Conservation (phyloP, 1,140 invertebrate species). For the Drosophila pachea region DNA sequence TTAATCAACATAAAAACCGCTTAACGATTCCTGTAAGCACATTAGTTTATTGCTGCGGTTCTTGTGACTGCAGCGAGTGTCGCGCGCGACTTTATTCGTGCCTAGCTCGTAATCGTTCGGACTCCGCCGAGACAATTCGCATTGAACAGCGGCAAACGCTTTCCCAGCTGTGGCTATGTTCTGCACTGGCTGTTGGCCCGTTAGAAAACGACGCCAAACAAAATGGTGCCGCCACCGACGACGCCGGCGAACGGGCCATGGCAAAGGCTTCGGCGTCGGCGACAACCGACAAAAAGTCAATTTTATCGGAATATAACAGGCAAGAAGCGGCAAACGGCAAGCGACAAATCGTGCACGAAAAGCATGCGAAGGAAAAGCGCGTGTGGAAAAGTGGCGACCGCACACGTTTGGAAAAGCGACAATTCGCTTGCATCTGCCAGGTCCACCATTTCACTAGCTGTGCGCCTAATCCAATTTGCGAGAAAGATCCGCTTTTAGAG, state of each 20-base stretch:
- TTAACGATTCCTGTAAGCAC: too few relatives aligned
- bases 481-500: constrained; percentile 78
- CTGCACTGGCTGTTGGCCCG: constrained; percentile 70
- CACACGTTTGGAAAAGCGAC: constrained; percentile 50
- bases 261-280: constrained; percentile 8
- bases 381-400: constrained; percentile 7
- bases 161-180: constrained; percentile 45
- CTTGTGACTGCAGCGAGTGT: constrained; percentile 19
- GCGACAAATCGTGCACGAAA: constrained; percentile 17
- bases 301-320: constrained; percentile 77
- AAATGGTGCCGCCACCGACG: constrained; percentile 60
- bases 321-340: constrained; percentile 45
- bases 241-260: constrained; percentile 32
- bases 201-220: constrained; percentile 76
- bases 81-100: constrained; percentile 43
- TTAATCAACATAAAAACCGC: too few relatives aligned
- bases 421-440: background rate
- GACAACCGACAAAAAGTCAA: constrained; percentile 72
- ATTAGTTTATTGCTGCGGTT: background rate
- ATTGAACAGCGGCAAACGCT: constrained; percentile 9
- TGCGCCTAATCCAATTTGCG: constrained; percentile 74
- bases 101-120: background rate
- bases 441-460: constrained; percentile 28
- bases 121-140: constrained; percentile 13
- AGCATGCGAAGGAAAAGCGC: constrained; percentile 21